A percentile compares a stretch with the other conserved stretches of the same genome.
Evolutionary conservation across 2,797 vertebrate species (phyloP).

Genomic region (Setipinna tenuifilis): DNA sequence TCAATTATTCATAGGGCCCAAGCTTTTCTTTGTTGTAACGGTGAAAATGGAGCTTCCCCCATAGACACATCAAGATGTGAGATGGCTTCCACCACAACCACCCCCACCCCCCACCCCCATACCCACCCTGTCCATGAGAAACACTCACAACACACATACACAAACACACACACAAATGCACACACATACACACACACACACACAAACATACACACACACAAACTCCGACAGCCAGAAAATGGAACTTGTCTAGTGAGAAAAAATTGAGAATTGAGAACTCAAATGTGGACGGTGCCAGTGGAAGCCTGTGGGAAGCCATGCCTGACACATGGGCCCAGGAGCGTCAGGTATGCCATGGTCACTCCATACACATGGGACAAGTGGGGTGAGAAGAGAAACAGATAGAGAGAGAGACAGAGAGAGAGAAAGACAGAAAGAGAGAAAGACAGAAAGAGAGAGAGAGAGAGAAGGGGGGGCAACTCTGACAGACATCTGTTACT

Average conservation of each 20-base stretch:
- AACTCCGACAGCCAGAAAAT: neutral
- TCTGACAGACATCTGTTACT: slow-evolving; percentile 9
- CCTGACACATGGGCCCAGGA: neutral
- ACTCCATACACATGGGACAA: slow-evolving; percentile 12
- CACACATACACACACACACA: neutral
- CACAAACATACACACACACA: neutral
- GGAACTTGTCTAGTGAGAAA: neutral
- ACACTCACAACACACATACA: slow-evolving; percentile 26
- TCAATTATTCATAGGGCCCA: slow-evolving; percentile 57
- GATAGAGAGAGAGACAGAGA: neutral
- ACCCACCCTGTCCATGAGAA: neutral
- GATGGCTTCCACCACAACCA: neutral
- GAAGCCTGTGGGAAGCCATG: neutral
- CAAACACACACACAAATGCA: neutral
- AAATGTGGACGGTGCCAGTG: neutral
- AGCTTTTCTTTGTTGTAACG: slow-evolving; percentile 52
- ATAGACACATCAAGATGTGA: slow-evolving; percentile 15
- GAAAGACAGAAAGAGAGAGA: neutral
- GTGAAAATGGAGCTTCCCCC: slow-evolving; percentile 45
- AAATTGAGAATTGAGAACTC: neutral
- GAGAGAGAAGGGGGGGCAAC: neutral
- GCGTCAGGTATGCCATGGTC: neutral
- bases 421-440: neutral
- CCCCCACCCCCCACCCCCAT: neutral
- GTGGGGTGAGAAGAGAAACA: neutral